These are phyloP conservation scores for Axea sp. DNA, from an alignment of 2,888 invertebrate genomes.

Conservation along the genomic window DNA sequence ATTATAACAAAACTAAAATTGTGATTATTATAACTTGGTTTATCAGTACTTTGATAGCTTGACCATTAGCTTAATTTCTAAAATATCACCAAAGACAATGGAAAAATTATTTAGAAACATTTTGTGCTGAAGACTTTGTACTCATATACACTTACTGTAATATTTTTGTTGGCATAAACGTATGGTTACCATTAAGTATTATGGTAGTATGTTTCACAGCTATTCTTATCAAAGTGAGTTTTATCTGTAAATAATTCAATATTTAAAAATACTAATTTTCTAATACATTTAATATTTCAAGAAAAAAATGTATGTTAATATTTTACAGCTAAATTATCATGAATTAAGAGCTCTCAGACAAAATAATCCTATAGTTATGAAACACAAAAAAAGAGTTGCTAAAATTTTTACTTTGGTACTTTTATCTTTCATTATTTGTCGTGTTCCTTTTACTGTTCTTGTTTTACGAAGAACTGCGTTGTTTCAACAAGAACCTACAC, in stretches of 20 bases:
- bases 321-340: conserved; percentile 83
- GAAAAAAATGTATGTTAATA: too few relatives aligned
- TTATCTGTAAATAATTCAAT: not conserved
- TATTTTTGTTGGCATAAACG: conserved; percentile 86
- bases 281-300: not conserved
- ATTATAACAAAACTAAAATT: conserved; percentile 84
- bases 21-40: conserved; percentile 86
- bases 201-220: conserved; percentile 88
- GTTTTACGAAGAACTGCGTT: conserved; percentile 84
- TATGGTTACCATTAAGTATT: conserved; percentile 88
- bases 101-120: conserved; percentile 87
- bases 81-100: conserved; percentile 86
- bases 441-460: conserved; percentile 87
- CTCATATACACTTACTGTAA: conserved; percentile 88
- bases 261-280: not conserved
- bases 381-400: conserved; percentile 85
- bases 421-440: conserved; percentile 84
- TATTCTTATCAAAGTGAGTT: conserved; percentile 84
- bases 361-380: conserved; percentile 83
- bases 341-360: conserved; percentile 83
- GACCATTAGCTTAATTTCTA: conserved; percentile 84
- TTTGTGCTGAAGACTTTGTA: conserved; percentile 85
- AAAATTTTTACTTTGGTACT: conserved; percentile 86
- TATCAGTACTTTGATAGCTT: conserved; percentile 82
- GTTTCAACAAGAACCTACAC: conserved; percentile 74